Evolutionary conservation across 2,113 vertebrate species (phyloP).

Genomic region (Nerophis lumbriciformis): DNA sequence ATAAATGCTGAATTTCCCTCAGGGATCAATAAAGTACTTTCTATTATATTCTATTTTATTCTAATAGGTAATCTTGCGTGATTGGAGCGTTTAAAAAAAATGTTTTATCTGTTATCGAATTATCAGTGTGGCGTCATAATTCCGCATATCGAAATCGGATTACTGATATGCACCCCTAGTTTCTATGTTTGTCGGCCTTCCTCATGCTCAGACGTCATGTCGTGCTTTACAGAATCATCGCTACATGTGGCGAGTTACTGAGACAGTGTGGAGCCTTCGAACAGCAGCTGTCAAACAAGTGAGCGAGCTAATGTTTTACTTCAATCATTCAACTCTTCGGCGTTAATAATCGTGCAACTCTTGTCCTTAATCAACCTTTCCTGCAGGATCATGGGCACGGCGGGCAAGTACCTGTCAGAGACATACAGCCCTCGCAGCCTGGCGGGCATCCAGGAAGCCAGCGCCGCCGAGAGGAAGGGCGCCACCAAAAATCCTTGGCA

Average conservation of each 20-base stretch:
- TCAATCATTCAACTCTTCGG: neutral
- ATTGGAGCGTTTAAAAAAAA: no score
- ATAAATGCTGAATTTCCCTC: no score
- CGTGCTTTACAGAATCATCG: constrained; percentile 62
- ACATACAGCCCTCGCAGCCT: constrained; percentile 92
- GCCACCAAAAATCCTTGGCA: constrained; percentile 90
- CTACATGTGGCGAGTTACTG: constrained; percentile 72
- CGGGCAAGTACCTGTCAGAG: constrained; percentile 88
- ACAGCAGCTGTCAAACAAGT: constrained; percentile 73
- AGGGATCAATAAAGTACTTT: no score
- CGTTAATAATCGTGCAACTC: neutral
- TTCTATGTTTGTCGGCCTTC: no score
- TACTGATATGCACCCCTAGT: no score
- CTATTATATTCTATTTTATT: no score
- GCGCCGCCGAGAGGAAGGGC: constrained; percentile 78
- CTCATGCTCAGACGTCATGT: neutral
- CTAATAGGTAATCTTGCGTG: no score
- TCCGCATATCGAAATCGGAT: no score
- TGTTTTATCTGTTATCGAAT: no score
- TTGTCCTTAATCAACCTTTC: constrained; percentile 7
- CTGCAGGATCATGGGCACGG: constrained; percentile 82
- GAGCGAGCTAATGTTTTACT: constrained; percentile 2
- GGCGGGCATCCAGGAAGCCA: constrained; percentile 81
- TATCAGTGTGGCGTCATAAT: no score
- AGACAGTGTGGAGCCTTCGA: constrained; percentile 72